phyloP scores from a whole-genome alignment of 2,888 invertebrate genomes.

The Eupithecia inturbata region DNA sequence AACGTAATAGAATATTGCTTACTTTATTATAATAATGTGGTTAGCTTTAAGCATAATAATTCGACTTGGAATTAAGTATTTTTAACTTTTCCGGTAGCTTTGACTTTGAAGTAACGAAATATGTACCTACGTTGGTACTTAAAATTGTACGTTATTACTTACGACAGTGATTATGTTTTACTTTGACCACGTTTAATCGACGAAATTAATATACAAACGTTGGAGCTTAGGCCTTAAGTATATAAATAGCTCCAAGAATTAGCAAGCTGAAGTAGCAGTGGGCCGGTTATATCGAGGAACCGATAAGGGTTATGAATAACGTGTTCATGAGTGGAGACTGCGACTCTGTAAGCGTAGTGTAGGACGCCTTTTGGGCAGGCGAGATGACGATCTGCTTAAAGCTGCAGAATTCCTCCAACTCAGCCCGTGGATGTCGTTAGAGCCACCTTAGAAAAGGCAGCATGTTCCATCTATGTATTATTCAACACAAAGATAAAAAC shows the following conservation, averaged over 20 bases:
- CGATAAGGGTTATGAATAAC: too few relatives aligned
- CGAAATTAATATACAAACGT: neutral
- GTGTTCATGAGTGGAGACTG: too few relatives aligned
- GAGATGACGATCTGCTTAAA: too few relatives aligned
- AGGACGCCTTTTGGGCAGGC: too few relatives aligned
- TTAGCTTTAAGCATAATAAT: constrained; percentile 12
- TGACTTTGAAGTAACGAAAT: constrained; percentile 6
- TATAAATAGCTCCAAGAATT: neutral
- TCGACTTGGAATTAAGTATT: constrained; percentile 9
- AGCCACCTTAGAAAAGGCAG: too few relatives aligned
- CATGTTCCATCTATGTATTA: too few relatives aligned
- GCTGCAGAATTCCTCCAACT: too few relatives aligned
- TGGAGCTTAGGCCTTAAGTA: neutral
- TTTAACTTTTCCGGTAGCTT: neutral
- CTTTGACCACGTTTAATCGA: neutral
- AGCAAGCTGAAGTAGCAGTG: too few relatives aligned
- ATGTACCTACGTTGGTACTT: neutral
- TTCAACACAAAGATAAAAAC: too few relatives aligned
- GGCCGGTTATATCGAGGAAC: too few relatives aligned
- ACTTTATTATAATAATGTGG: constrained; percentile 28
- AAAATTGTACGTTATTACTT: constrained; percentile 8
- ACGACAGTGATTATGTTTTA: neutral
- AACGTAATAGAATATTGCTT: constrained; percentile 24
- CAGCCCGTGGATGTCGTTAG: too few relatives aligned
- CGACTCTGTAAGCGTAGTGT: too few relatives aligned